Base-by-base conservation (phyloP, 1,140 invertebrate genomes). In the Psix sp. region DNA sequence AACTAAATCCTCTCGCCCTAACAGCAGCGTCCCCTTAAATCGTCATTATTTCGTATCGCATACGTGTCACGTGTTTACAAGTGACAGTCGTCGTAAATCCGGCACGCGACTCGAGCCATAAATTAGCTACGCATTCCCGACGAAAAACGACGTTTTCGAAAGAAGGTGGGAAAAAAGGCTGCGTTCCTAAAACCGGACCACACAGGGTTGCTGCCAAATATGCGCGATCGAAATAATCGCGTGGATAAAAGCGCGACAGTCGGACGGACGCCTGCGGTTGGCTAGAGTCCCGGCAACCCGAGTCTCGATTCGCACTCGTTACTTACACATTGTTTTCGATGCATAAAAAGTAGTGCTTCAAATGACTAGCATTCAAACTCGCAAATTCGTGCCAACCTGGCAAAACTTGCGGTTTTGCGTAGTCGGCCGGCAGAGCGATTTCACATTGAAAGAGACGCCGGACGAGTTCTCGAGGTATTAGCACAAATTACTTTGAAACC, bases 351-450 rank as follows among this genome's bases (percentile, higher is more conserved):
- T 56, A 59, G 66, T 66, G 75, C 78, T 76, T 72, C 73, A 77
- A 77, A 79, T 77, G 79, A 76, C 71, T 63, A 56, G 75, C 48
- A 80, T 79, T 65, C 70, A 62, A 68, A 68, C 59, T 72, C 59
- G 62, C 35, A 74, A 63, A 77, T 71, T 68, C 48, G 67, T 77
- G 79, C 77, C 77, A 80, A 80, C 67, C 60, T 65, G 51, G 68
- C 77, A 74, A 76, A 79, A 79, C 70, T 78, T 73, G 73, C 40
- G 72, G 67, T 66, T 74, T 71, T 36, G 18, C 56, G 21, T 20
- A 36, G 39, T 46, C 54, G 65, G 39, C 3, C 21, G 21, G 36
- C 43, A 43, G 40, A 67, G 51, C 45, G 72, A 51, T 62, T 49
- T 65, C 40, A 39, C 35, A 51, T 56, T 48, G 48, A 73, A 62